Evolutionary conservation across 2,797 vertebrate species (phyloP).

Genomic region (Garrulus glandarius): DNA sequence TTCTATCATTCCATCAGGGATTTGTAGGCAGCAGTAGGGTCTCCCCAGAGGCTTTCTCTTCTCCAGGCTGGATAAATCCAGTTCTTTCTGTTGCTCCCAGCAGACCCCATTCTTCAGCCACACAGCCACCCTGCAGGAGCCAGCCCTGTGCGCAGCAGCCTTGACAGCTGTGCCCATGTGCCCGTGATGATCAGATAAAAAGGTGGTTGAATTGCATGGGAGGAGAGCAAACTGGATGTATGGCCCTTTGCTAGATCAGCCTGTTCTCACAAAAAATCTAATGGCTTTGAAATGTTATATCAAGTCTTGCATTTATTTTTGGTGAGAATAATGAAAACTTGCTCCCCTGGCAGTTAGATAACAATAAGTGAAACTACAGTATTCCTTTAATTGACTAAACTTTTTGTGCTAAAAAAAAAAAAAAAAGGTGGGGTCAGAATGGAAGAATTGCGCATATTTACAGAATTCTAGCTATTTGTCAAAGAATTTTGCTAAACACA

Average conservation of each 20-base stretch:
- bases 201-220: not conserved
- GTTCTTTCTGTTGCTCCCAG: not conserved
- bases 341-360: not conserved
- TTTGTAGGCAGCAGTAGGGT: not conserved
- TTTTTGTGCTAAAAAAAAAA: not conserved
- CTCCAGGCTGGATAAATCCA: not conserved
- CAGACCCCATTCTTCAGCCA: not conserved
- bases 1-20: not conserved
- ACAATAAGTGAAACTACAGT: not conserved
- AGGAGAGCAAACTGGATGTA: not conserved
- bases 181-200: accelerated
- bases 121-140: not conserved
- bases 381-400: not conserved
- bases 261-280: not conserved
- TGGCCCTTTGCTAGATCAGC: not conserved
- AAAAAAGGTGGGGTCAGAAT: not conserved
- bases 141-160: not conserved
- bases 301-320: not conserved
- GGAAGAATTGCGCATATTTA: not conserved
- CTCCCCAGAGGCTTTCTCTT: not conserved
- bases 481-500: not conserved
- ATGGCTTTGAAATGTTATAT: not conserved
- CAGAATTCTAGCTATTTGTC: not conserved
- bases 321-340: not conserved
- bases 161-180: not conserved